These are phyloP conservation scores for Steinernema feltiae DNA, from an alignment of 1,140 invertebrate species.

Conservation along the genomic window DNA sequence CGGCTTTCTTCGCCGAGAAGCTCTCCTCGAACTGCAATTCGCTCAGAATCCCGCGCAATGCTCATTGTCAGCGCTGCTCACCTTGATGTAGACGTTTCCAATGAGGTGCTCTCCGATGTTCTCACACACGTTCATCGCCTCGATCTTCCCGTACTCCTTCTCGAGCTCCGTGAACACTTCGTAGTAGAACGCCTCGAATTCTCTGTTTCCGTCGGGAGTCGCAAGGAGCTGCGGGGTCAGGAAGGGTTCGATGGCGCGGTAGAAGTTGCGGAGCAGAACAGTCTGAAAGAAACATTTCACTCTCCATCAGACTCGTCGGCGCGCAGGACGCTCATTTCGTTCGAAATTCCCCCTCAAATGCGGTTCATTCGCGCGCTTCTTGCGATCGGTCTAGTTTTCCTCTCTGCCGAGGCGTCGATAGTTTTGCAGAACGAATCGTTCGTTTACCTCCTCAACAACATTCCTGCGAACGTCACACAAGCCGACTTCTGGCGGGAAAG, in stretches of 20 bases:
- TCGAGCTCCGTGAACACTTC: conserved; percentile 7
- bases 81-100: conserved; percentile 95
- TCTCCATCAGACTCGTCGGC: too few relatives aligned
- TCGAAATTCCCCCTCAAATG: too few relatives aligned
- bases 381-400: not conserved
- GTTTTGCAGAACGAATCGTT: not conserved
- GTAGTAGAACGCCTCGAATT: conserved; percentile 10
- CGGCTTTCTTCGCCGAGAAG: conserved; percentile 91
- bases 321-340: too few relatives aligned
- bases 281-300: too few relatives aligned
- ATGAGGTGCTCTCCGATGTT: conserved; percentile 95
- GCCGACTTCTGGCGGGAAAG: not conserved
- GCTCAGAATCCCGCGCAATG: not conserved
- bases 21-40: conserved; percentile 70
- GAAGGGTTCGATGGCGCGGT: not conserved
- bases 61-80: conserved; percentile 56
- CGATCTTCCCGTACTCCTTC: conserved; percentile 81
- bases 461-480: not conserved
- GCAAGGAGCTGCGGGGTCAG: not conserved
- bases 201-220: not conserved
- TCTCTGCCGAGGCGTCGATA: not conserved
- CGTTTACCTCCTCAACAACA: not conserved
- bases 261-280: conserved; percentile 2
- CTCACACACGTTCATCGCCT: conserved; percentile 99
- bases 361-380: not conserved